Base-by-base conservation (phyloP, 2,888 invertebrate genomes). In the Alloscopus bannaensis region DNA sequence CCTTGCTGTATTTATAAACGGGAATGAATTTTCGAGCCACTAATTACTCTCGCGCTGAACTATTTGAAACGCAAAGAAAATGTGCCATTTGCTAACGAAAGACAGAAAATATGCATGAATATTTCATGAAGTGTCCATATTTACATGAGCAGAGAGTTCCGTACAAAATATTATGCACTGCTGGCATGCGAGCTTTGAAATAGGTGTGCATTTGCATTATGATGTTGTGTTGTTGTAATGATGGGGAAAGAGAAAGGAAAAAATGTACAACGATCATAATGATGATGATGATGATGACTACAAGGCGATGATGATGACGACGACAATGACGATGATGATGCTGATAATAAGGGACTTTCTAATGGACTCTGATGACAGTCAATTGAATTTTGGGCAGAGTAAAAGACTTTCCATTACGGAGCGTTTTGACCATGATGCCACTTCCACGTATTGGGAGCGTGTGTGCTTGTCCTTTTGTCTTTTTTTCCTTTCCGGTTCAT, bases 301-400 rank as follows among this genome's bases (percentile, higher is more conserved):
- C n/a, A n/a, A n/a, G 40, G 13, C 40, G 40, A 40, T 40, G 18
- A 50, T 50, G 36, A 36, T 6, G 6, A 6, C 36, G 8, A 8
- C 36, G 36, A 8, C 13, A 47, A 47, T 13, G 47, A 47, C 11
- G 22, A 18, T 24, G 42, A 45, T 24, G 47, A 26, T 55, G 60
- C 59, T 50, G 28, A 72, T 72, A 52, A 40, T 31, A 28, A 18
- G 52, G 18, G 64, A 72, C 72, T 72, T 72, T 64, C 72, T 72
- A 72, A 72, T 72, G 72, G 72, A 72, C 64, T 52, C 24, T 47
- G 47, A 59, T 71, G 42, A 69, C 47, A 47, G 50, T 31, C 71
- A 71, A 71, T 71, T 71, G 60, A 62, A 71, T 71, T 71, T 71
- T 18, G 60, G 47, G 11, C 24, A 65, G 45, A 65, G 28, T 60